phyloP scores from a whole-genome alignment of 2,888 invertebrate genomes.

The Panzeria rudis region DNA sequence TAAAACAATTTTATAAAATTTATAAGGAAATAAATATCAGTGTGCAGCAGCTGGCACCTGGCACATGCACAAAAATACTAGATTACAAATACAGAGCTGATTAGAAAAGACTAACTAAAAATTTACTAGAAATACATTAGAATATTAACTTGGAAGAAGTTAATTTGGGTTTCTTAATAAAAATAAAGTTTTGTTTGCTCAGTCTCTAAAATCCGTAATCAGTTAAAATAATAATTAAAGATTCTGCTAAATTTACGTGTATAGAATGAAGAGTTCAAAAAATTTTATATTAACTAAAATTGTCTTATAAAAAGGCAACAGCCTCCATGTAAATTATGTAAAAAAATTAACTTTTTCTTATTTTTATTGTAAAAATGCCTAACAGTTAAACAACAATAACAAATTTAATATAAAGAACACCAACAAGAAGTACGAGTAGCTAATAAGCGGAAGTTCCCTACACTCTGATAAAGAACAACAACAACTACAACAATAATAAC shows the following conservation, averaged over 20 bases:
- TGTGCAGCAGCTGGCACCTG: too few relatives aligned
- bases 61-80: too few relatives aligned
- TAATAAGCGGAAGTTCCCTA: constrained; percentile 35
- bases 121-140: too few relatives aligned
- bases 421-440: not conserved
- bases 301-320: not conserved
- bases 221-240: not conserved
- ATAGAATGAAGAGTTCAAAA: not conserved
- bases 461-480: constrained; percentile 41
- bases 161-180: too few relatives aligned
- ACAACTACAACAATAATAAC: constrained; percentile 2
- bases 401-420: not conserved
- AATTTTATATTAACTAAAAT: not conserved
- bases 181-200: too few relatives aligned
- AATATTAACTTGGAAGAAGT: too few relatives aligned
- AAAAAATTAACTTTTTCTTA: constrained; percentile 13
- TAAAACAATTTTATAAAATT: too few relatives aligned
- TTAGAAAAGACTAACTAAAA: too few relatives aligned
- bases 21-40: too few relatives aligned
- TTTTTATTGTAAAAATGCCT: constrained; percentile 17
- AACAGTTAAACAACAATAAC: constrained; percentile 33
- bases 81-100: too few relatives aligned
- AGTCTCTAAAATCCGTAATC: not conserved
- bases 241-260: not conserved
- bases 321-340: not conserved